phyloP scores from a whole-genome alignment of 2,113 vertebrate species.

The Chelonoidis abingdonii region DNA sequence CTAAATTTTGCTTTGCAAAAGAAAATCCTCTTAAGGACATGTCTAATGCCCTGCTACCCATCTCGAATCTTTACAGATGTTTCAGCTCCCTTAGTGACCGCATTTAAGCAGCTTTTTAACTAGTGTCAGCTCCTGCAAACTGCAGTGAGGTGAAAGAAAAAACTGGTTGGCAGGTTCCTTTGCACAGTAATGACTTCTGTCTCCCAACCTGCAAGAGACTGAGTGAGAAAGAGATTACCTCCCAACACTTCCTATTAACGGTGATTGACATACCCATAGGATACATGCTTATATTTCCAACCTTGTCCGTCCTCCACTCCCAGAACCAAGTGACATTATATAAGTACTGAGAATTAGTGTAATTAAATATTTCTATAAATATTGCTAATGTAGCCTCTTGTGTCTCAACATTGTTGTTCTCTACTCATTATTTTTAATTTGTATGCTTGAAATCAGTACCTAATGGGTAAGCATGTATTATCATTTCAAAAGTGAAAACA shows the following conservation, averaged over 20 bases:
- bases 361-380: slow-evolving; percentile 30
- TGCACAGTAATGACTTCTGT: slow-evolving; percentile 79
- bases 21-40: not conserved
- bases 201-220: slow-evolving; percentile 51
- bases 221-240: slow-evolving; percentile 73
- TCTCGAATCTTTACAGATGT: not conserved
- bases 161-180: slow-evolving; percentile 74
- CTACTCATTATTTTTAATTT: not conserved
- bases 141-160: slow-evolving; percentile 44
- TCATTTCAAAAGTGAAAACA: not conserved
- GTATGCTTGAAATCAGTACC: not conserved
- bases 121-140: slow-evolving; percentile 57
- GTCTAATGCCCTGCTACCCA: not conserved
- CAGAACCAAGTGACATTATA: slow-evolving; percentile 25
- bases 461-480: not conserved
- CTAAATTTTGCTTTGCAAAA: not conserved
- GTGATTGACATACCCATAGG: slow-evolving; percentile 72
- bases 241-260: slow-evolving; percentile 70
- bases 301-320: not conserved
- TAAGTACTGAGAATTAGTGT: slow-evolving; percentile 14
- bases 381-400: not conserved
- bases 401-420: slow-evolving; percentile 24
- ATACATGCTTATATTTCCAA: slow-evolving; percentile 51
- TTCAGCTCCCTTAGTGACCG: not conserved
- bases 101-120: slow-evolving; percentile 65